A percentile compares a stretch with the other conserved stretches of the same genome.
Conservation (phyloP, 2,797 vertebrate genomes). For the Lagodon rhomboides region DNA sequence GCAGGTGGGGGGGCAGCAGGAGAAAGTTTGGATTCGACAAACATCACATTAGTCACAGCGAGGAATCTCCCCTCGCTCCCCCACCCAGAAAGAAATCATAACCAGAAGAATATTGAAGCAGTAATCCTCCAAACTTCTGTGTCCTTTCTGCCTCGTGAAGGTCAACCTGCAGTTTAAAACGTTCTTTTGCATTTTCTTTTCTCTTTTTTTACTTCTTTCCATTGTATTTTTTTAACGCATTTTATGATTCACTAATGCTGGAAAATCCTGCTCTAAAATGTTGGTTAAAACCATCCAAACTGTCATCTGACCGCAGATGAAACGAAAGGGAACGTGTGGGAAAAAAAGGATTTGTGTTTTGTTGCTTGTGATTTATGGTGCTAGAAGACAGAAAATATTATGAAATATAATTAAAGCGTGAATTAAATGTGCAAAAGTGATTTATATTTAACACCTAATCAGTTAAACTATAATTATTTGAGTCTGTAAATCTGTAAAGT, state of each 20-base stretch:
- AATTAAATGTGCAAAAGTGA: background rate
- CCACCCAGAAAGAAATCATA: slow-evolving; percentile 67
- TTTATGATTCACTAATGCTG: slow-evolving; percentile 26
- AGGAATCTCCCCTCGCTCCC: slow-evolving; percentile 61
- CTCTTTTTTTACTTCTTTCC: slow-evolving; percentile 1
- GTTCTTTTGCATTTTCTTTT: slow-evolving; percentile 30
- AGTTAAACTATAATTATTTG: background rate
- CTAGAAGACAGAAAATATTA: background rate
- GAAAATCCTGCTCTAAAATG: background rate
- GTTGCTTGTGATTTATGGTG: background rate
- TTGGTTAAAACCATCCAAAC: background rate
- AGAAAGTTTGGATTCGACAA: slow-evolving; percentile 80
- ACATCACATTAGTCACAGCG: slow-evolving; percentile 80
- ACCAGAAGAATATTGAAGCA: slow-evolving; percentile 71
- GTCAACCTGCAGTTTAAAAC: slow-evolving; percentile 65
- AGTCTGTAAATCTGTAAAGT: background rate
- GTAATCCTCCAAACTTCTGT: slow-evolving; percentile 73
- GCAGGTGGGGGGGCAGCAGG: slow-evolving; percentile 59
- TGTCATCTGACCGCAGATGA: background rate
- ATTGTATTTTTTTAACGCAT: slow-evolving; percentile 27
- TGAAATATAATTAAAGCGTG: background rate
- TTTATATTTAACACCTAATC: background rate
- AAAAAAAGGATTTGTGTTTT: background rate
- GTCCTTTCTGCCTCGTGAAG: slow-evolving; percentile 76
- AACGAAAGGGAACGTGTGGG: background rate